These are phyloP conservation scores for Temnopleurus reevesii DNA, from an alignment of 53 echinoderm and acorn worm genomes.

Conservation along the genomic window DNA sequence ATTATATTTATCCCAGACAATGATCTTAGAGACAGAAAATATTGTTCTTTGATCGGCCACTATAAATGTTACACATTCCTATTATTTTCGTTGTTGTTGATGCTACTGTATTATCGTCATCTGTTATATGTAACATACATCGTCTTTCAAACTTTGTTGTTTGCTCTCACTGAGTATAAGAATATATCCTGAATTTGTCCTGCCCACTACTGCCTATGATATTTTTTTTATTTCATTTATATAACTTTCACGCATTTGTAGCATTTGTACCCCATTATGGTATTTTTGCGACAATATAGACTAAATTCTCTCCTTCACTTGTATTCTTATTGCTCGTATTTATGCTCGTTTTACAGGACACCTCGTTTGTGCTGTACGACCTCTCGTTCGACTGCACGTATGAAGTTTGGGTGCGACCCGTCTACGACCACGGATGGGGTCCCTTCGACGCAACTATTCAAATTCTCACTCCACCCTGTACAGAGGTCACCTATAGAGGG, in stretches of 20 bases:
- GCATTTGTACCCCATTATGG: not conserved
- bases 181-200: no score
- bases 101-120: no score
- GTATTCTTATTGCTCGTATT: no score
- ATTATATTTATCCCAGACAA: no score
- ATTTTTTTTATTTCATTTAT: no score
- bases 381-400: slow-evolving; percentile 89
- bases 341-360: slow-evolving; percentile 42
- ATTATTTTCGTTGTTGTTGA: not conserved
- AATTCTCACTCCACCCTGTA: slow-evolving; percentile 82
- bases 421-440: slow-evolving; percentile 24
- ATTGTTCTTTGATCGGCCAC: no score
- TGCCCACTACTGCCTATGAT: no score
- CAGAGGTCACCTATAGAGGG: slow-evolving; percentile 61
- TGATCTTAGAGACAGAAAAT: no score
- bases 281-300: no score
- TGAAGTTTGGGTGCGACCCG: slow-evolving; percentile 73
- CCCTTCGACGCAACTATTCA: slow-evolving; percentile 57
- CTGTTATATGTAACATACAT: no score
- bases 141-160: not conserved
- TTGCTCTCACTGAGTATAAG: not conserved
- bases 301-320: no score
- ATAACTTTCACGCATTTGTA: not conserved
- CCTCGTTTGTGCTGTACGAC: slow-evolving; percentile 73
- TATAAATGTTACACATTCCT: not conserved